Conservation (phyloP, 2,888 invertebrate species). For the Leucophenga montana region DNA sequence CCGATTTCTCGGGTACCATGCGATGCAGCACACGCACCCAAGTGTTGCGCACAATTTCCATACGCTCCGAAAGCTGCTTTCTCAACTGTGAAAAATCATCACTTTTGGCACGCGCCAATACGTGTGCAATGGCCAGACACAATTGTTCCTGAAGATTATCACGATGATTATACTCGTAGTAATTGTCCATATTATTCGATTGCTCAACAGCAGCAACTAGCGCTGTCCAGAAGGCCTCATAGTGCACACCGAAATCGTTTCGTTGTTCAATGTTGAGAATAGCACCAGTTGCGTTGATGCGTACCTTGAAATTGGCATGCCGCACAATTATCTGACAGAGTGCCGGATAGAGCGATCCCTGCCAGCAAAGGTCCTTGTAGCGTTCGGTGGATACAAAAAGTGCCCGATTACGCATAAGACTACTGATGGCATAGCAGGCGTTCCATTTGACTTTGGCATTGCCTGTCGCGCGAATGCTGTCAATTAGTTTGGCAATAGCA, state of each 20-base stretch:
- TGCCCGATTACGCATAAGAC: slow-evolving; percentile 79
- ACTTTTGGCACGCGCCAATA: slow-evolving; percentile 77
- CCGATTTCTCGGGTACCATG: slow-evolving; percentile 70
- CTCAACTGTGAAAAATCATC: slow-evolving; percentile 77
- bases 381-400: slow-evolving; percentile 52
- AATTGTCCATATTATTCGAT: slow-evolving; percentile 85
- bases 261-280: slow-evolving; percentile 78
- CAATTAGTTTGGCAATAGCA: slow-evolving; percentile 80
- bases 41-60: slow-evolving; percentile 63
- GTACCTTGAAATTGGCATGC: slow-evolving; percentile 90
- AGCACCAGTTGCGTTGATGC: slow-evolving; percentile 88
- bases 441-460: slow-evolving; percentile 95
- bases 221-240: slow-evolving; percentile 80
- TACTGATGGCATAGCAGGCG: slow-evolving; percentile 90
- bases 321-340: slow-evolving; percentile 80
- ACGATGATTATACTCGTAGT: slow-evolving; percentile 88
- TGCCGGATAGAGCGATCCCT: slow-evolving; percentile 79
- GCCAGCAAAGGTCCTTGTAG: slow-evolving; percentile 54
- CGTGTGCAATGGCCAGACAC: slow-evolving; percentile 83
- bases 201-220: slow-evolving; percentile 84
- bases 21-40: slow-evolving; percentile 71
- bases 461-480: slow-evolving; percentile 80
- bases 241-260: slow-evolving; percentile 79
- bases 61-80: slow-evolving; percentile 56
- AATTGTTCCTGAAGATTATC: slow-evolving; percentile 90